Conservation (phyloP, 2,797 vertebrate genomes). For the Xiphorhynchus erythropygius region DNA sequence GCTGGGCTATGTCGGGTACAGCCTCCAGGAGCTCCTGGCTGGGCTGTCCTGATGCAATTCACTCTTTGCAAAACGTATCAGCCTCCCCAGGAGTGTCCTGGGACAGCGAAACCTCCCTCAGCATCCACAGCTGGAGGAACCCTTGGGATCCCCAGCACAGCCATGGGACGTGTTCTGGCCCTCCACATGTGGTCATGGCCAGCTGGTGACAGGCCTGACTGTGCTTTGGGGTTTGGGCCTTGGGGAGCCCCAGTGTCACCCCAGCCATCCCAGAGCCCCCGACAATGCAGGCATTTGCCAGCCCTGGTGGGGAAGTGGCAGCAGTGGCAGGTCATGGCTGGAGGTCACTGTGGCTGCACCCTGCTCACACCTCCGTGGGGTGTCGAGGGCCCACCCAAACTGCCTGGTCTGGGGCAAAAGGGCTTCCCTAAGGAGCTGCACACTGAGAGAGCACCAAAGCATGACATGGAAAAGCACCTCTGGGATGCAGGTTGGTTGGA, state of each 20-base stretch:
- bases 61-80: neutral
- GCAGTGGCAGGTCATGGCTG: fast-evolving
- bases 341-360: neutral
- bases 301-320: neutral
- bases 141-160: neutral
- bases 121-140: fast-evolving
- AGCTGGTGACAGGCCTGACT: neutral
- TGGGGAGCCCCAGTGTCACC: fast-evolving
- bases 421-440: neutral
- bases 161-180: fast-evolving
- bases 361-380: fast-evolving
- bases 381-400: neutral
- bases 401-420: fast-evolving
- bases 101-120: neutral
- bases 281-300: fast-evolving
- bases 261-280: neutral
- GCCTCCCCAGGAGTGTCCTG: fast-evolving
- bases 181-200: fast-evolving
- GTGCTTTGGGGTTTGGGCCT: neutral
- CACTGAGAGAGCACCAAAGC: neutral
- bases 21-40: neutral
- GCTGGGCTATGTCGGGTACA: neutral
- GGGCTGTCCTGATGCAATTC: neutral
- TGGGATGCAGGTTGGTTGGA: fast-evolving
- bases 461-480: fast-evolving